Evolutionary conservation across 2,888 invertebrate genomes (phyloP).

Genomic region (Chalcosyrphus nemorum): DNA sequence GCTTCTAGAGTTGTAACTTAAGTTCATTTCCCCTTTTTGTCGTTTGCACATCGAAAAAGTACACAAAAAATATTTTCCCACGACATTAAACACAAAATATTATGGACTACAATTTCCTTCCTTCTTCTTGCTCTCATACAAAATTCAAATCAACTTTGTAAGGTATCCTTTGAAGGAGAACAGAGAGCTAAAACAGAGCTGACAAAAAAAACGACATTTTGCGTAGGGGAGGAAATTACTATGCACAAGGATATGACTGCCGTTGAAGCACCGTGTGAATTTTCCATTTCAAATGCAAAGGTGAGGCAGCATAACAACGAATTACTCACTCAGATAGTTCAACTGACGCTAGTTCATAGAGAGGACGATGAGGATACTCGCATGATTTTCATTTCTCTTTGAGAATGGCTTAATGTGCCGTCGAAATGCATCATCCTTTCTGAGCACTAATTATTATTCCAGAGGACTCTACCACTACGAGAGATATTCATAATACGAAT

Average conservation of each 20-base stretch:
- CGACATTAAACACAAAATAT: conserved; percentile 46
- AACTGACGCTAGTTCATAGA: neutral
- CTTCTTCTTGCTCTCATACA: conserved; percentile 1
- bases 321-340: conserved; percentile 32
- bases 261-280: conserved; percentile 66
- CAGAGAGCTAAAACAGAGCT: conserved; percentile 13
- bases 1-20: neutral
- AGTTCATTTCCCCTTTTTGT: conserved; percentile 2
- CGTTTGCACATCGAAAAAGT: conserved; percentile 9
- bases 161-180: conserved; percentile 65
- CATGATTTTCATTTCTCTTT: conserved; percentile 33
- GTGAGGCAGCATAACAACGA: conserved; percentile 21
- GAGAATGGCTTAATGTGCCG: conserved; percentile 15
- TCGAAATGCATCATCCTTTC: conserved; percentile 21
- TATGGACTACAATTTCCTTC: conserved; percentile 40
- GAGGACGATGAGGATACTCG: conserved; percentile 6
- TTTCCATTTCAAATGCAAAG: conserved; percentile 48
- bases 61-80: conserved; percentile 64
- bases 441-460: conserved; percentile 38
- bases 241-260: conserved; percentile 66
- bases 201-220: conserved; percentile 50
- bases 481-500: conserved; percentile 7
- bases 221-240: conserved; percentile 70
- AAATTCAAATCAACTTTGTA: conserved; percentile 64
- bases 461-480: neutral